Evolutionary conservation across 2,888 invertebrate genomes (phyloP).

Genomic region (Euzophera pinguis): DNA sequence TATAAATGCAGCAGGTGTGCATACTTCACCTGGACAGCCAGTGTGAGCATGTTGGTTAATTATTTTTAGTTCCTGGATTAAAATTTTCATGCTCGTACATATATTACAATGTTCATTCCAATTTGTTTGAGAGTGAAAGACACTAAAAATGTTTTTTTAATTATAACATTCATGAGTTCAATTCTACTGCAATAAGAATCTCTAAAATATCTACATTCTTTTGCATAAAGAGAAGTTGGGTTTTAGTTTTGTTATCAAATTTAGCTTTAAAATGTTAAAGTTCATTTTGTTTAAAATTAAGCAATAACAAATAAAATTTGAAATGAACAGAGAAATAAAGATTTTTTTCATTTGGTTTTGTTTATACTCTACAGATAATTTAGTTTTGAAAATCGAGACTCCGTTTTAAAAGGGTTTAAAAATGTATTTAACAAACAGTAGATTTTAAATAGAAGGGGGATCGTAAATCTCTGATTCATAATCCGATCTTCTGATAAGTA

Average conservation of each 20-base stretch:
- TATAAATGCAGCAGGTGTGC: slow-evolving; percentile 63
- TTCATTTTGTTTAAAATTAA: background rate
- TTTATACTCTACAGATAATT: too few relatives aligned
- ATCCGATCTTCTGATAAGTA: slow-evolving; percentile 30
- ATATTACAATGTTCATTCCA: background rate
- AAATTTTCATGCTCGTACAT: slow-evolving; percentile 33
- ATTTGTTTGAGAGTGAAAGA: background rate
- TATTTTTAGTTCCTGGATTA: slow-evolving; percentile 45
- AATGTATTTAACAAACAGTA: slow-evolving; percentile 12
- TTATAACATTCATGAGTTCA: slow-evolving; percentile 7
- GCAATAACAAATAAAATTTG: background rate
- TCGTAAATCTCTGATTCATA: slow-evolving; percentile 34
- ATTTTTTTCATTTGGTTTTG: too few relatives aligned
- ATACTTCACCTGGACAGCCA: slow-evolving; percentile 67
- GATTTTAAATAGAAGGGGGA: too few relatives aligned
- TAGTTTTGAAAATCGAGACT: too few relatives aligned
- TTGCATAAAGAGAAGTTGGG: background rate
- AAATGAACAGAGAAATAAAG: too few relatives aligned
- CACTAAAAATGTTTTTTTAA: slow-evolving; percentile 7
- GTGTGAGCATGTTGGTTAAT: slow-evolving; percentile 60
- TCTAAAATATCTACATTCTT: background rate
- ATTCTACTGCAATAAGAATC: background rate
- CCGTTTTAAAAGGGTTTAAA: background rate
- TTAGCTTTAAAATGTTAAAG: background rate
- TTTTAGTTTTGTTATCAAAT: background rate